A percentile compares a stretch with the other conserved stretches of the same genome.
These are phyloP conservation scores for Oreohelix idahoensis DNA, from an alignment of 1,140 invertebrate genomes.

Conservation along the genomic window DNA sequence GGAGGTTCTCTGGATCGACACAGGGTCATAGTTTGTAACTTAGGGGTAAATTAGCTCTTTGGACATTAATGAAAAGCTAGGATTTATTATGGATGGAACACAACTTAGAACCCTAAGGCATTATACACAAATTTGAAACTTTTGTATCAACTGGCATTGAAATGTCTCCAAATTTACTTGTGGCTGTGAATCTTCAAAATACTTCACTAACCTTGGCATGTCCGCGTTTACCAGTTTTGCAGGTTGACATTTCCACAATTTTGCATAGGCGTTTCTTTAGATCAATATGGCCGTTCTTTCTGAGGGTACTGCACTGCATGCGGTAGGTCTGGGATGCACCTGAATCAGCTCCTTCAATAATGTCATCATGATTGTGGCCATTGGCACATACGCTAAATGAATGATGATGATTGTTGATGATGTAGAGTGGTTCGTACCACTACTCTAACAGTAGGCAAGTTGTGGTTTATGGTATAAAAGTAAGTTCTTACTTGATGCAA, in stretches of 20 bases:
- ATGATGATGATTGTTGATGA: too few species aligned
- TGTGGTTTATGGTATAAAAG: too few species aligned
- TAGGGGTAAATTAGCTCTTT: too few species aligned
- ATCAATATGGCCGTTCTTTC: slow-evolving; percentile 99
- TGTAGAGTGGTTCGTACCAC: too few species aligned
- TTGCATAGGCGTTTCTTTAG: slow-evolving; percentile 98
- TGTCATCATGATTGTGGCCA: slow-evolving; percentile 74
- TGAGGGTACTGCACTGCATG: slow-evolving; percentile 97
- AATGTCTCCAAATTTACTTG: neutral
- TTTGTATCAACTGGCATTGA: neutral
- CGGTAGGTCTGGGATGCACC: slow-evolving; percentile 97
- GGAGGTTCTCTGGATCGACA: too few species aligned
- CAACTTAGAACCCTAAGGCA: neutral
- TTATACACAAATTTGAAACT: neutral
- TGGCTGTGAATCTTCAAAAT: neutral
- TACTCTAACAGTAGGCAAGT: too few species aligned
- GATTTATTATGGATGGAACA: too few species aligned
- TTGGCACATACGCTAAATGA: too few species aligned
- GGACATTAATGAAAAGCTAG: too few species aligned
- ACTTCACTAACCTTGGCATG: slow-evolving; percentile 87
- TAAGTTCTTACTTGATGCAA: too few species aligned
- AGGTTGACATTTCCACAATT: slow-evolving; percentile 99
- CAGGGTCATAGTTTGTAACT: neutral
- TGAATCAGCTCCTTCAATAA: slow-evolving; percentile 80
- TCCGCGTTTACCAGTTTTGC: slow-evolving; percentile 99